Base-by-base conservation (phyloP, 2,888 invertebrate species). In the Habroteleia sp. region DNA sequence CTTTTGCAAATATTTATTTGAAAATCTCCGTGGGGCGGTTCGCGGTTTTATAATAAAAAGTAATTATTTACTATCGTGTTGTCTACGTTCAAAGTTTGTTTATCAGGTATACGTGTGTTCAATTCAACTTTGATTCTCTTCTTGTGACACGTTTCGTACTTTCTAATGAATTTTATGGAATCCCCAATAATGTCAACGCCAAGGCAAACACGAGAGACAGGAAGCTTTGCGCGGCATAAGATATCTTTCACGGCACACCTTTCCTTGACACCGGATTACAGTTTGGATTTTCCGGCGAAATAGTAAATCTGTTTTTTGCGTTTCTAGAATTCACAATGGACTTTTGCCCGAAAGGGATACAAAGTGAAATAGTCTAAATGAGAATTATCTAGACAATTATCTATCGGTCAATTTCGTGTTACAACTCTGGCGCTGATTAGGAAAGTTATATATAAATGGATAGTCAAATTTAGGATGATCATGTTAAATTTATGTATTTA, bases 81-180 rank as follows among this genome's bases (percentile, higher is more conserved):
- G 33, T 44, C 31, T 31, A n/a, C 8, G 23, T 7, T 11, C 8
- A n/a, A 20, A 25, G 31, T 35, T 44, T 35, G 17, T 35, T 58
- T 58, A 33, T 58, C 33, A 17, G 29, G 8, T 25, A 14, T n/a
- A 16, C 13, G 35, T 4, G 46, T 33, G 31, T 46, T 16, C 6
- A 39, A 68, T 48, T 39, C 7, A 16, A 10, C 11, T n/a, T 27
- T 27, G 44, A 44, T 25, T 69, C 37, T 23, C 13, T 6, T 39
- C 56, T 37, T 33, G 42, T 25, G 42, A 58, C 50, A 41, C 27
- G 52, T 69, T 69, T 65, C 50, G 50, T 50, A 65, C 27, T 73
- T 63, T 72, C 56, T 72, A 73, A 65, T 60, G 58, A 73, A 73
- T 73, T 65, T 65, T 39, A 60, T 52, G 52, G 52, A 52, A 65